Evolutionary conservation across 2,888 invertebrate species (phyloP).

Genomic region (Archips xylosteana): DNA sequence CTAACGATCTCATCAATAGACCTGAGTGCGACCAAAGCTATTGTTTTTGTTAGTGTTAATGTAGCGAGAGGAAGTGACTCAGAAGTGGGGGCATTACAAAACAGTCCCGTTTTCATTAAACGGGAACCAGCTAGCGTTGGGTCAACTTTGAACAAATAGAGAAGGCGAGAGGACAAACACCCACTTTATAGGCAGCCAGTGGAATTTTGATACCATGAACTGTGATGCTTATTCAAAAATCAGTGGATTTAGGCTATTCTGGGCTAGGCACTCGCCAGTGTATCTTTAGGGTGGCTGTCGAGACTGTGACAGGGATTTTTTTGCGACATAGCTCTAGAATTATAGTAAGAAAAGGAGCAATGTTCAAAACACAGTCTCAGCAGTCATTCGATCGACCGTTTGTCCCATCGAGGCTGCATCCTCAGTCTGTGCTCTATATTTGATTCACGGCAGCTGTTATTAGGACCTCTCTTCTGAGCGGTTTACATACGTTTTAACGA

Average conservation of each 20-base stretch:
- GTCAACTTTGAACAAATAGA: slow-evolving; percentile 41
- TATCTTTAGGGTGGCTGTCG: not conserved
- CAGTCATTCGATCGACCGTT: too few species aligned
- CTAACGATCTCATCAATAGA: not conserved
- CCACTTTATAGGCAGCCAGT: slow-evolving; percentile 31
- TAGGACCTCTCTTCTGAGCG: too few species aligned
- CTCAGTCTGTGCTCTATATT: too few species aligned
- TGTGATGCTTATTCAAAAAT: not conserved
- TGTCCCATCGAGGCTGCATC: too few species aligned
- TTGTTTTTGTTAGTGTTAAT: slow-evolving; percentile 8
- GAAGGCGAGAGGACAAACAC: slow-evolving; percentile 31
- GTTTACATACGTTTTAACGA: too few species aligned
- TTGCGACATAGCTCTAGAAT: too few species aligned
- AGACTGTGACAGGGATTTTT: too few species aligned
- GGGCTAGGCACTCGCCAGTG: not conserved
- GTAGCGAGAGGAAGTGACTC: slow-evolving; percentile 32
- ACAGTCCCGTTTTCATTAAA: slow-evolving; percentile 41
- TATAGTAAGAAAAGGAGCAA: too few species aligned
- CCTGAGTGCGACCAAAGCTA: slow-evolving; percentile 6
- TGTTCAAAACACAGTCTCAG: too few species aligned
- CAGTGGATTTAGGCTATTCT: not conserved
- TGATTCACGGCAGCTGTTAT: too few species aligned
- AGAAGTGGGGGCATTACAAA: slow-evolving; percentile 34
- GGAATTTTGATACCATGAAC: slow-evolving; percentile 14
- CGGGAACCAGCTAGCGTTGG: slow-evolving; percentile 33